These are phyloP conservation scores for Tillus elongatus DNA, from an alignment of 2,888 invertebrate genomes.

Conservation along the genomic window DNA sequence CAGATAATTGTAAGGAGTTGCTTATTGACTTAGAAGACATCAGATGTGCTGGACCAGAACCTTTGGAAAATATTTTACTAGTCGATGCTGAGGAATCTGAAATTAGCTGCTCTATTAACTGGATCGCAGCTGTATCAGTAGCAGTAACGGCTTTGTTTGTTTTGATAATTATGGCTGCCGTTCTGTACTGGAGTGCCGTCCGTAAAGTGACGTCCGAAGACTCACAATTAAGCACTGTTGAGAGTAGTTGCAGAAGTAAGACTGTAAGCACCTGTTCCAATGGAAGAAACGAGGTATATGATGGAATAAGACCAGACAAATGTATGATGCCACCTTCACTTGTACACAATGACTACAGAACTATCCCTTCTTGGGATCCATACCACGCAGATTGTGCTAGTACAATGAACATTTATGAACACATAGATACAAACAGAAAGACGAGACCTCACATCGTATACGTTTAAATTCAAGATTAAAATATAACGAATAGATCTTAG, in stretches of 20 bases:
- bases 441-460: conserved; percentile 46
- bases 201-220: conserved; percentile 22
- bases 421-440: conserved; percentile 36
- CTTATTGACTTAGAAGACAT: conserved; percentile 51
- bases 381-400: conserved; percentile 25
- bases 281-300: conserved; percentile 23
- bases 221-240: conserved; percentile 40
- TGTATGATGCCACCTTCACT: conserved; percentile 33
- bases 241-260: conserved; percentile 20
- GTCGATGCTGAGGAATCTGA: conserved; percentile 53
- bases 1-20: conserved; percentile 34
- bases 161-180: conserved; percentile 29
- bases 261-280: conserved; percentile 18
- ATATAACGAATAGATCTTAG: too few species aligned
- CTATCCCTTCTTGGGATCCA: conserved; percentile 38
- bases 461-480: too few species aligned
- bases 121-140: conserved; percentile 51
- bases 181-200: conserved; percentile 35
- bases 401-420: conserved; percentile 38
- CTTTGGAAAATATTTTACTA: conserved; percentile 46
- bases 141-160: conserved; percentile 37
- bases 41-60: conserved; percentile 51
- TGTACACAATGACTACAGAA: conserved; percentile 36
- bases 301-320: conserved; percentile 31
- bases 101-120: conserved; percentile 53